Percentiles rank a stretch among this genome's conserved stretches.
Conservation (phyloP, 1,140 invertebrate species). For the Goniozus legneri region DNA sequence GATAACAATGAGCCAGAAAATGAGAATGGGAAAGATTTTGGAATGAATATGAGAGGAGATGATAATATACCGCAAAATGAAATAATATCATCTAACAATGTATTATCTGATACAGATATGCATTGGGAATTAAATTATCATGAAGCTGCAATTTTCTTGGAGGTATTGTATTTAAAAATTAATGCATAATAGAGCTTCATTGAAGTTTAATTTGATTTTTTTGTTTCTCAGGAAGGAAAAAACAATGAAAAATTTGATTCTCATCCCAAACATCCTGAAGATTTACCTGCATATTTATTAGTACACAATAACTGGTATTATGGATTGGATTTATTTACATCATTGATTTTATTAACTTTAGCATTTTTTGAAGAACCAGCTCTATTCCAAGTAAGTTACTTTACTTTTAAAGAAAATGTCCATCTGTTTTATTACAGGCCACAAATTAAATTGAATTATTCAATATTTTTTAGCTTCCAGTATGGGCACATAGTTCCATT, state of each 20-base stretch:
- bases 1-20: constrained; percentile 27
- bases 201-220: background rate
- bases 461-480: constrained; percentile 58
- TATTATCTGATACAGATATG: constrained; percentile 37
- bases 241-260: constrained; percentile 93
- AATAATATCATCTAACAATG: constrained; percentile 32
- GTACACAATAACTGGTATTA: constrained; percentile 90
- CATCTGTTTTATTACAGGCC: background rate
- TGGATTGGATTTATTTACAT: constrained; percentile 74
- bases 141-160: constrained; percentile 83
- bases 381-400: constrained; percentile 59
- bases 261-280: constrained; percentile 77
- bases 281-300: constrained; percentile 81
- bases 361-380: constrained; percentile 82
- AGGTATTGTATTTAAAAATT: constrained; percentile 54
- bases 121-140: constrained; percentile 89
- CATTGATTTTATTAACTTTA: constrained; percentile 73
- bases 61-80: constrained; percentile 37
- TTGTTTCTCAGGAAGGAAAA: constrained; percentile 69
- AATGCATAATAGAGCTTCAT: background rate
- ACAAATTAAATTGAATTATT: constrained; percentile 5
- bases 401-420: background rate
- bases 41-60: constrained; percentile 16
- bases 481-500: constrained; percentile 79
- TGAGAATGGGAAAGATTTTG: constrained; percentile 30